These are phyloP conservation scores for Hippoglossus hippoglossus DNA, from an alignment of 2,797 vertebrate species.

Conservation along the genomic window DNA sequence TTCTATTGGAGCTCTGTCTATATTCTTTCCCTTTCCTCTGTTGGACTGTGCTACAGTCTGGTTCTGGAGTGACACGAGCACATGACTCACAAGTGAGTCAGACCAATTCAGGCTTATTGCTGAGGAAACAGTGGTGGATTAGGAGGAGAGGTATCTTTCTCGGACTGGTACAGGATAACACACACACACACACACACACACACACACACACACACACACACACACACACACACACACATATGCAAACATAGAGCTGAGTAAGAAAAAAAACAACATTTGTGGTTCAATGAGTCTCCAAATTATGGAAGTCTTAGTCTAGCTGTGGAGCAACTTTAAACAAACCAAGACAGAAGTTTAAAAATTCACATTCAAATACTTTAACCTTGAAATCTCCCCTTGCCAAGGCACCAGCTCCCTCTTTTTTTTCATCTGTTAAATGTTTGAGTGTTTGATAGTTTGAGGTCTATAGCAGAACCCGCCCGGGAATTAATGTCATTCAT, in stretches of 20 bases:
- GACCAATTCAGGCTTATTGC: conserved; percentile 64
- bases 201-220: conserved; percentile 23
- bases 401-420: conserved; percentile 81
- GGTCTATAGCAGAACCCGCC: conserved; percentile 89
- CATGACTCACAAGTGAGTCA: conserved; percentile 77
- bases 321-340: conserved; percentile 84
- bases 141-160: conserved; percentile 72
- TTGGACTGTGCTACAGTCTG: conserved; percentile 44
- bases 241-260: conserved; percentile 33
- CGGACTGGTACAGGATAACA: conserved; percentile 60
- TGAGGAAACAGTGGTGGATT: conserved; percentile 73
- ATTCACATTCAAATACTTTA: conserved; percentile 87
- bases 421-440: conserved; percentile 90
- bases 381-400: conserved; percentile 89
- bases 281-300: conserved; percentile 57
- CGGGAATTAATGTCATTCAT: conserved; percentile 98
- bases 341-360: conserved; percentile 86
- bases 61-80: conserved; percentile 63
- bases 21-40: conserved; percentile 38
- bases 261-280: conserved; percentile 30
- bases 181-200: conserved; percentile 18
- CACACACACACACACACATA: conserved; percentile 27
- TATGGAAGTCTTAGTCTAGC: conserved; percentile 77
- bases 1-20: conserved; percentile 37
- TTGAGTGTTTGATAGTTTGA: conserved; percentile 89